phyloP scores from a whole-genome alignment of 2,113 vertebrate genomes.

The Prinia subflava region DNA sequence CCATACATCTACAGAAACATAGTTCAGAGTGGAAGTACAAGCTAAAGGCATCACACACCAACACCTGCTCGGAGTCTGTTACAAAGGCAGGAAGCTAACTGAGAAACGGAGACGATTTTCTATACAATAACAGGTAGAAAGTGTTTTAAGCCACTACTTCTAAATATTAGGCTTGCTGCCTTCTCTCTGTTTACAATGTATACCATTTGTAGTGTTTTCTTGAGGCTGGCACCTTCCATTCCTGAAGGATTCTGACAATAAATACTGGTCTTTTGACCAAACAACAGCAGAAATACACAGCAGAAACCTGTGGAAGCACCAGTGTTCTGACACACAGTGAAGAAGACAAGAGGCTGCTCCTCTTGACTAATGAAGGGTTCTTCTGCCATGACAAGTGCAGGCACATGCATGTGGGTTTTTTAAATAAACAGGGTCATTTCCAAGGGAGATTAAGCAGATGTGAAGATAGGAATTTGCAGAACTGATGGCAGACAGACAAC shows the following conservation, averaged over 20 bases:
- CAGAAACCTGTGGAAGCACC: neutral
- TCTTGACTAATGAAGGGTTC: neutral
- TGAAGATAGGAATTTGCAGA: neutral
- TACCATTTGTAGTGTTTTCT: accelerated
- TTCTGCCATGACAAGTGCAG: neutral
- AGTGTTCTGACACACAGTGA: neutral
- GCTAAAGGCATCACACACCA: neutral
- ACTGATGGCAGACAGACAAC: neutral
- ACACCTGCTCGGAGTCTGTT: accelerated
- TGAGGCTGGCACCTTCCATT: neutral
- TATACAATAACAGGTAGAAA: neutral
- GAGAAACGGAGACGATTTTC: neutral
- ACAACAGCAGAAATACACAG: accelerated
- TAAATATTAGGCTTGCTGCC: neutral
- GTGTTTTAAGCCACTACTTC: neutral
- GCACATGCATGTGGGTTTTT: neutral
- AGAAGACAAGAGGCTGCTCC: neutral
- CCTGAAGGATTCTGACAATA: neutral
- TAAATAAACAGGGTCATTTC: neutral
- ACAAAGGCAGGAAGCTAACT: neutral
- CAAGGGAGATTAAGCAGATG: neutral
- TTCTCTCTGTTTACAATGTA: neutral
- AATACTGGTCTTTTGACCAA: neutral
- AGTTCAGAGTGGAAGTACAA: accelerated
- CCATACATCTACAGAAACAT: accelerated